Base-by-base conservation (phyloP, 2,113 vertebrate species). In the Acanthisitta chloris region DNA sequence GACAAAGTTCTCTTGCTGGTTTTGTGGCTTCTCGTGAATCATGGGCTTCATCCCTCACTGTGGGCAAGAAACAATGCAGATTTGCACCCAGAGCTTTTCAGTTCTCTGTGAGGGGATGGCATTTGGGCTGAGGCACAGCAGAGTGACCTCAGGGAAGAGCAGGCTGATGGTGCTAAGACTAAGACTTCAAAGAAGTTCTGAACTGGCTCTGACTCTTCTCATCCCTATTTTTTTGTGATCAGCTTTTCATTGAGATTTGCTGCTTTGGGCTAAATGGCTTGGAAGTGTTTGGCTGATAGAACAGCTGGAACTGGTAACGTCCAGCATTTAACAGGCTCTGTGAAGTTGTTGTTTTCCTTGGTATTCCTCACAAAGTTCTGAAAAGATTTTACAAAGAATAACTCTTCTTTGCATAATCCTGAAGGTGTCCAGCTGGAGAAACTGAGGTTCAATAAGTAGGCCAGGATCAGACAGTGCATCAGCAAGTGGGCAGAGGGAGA, bases 301-400 rank as follows among this genome's bases (percentile, higher is more conserved):
- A 90, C 64, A 94, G 81, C 71, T 93, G 90, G 74, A 96, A 95
- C 90, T 81, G 71, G 79, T 93, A 73, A 81, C 48, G 72, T 49
- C 85, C 88, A 84, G 79, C 79, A 73, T 88, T 24, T 61, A 77
- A 84, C 51, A 87, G 55, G 52, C 51, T 91, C 51, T 91, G 31
- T 43, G 66, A 3, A 20, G 52, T 45, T 55, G n/a, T 64, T 62
- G 34, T 19, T 61, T 45, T 36, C 26, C 40, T 84, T 69, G 10
- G n/a, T 89, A 82, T 80, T 38, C n/a, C 36, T 11, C 21, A 42
- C 0, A 0, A 73, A 51, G 36, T 18, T 67, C 52, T 59, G 64
- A 43, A 64, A 52, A 49, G 4, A 8, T 65, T 70, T 82, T 36
- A 51, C 4, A n/a, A 40, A 87, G 26, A 23, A 16, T 23, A 46